These are phyloP conservation scores for Anagrus nilaparvatae DNA, from an alignment of 1,140 invertebrate species.

Conservation along the genomic window DNA sequence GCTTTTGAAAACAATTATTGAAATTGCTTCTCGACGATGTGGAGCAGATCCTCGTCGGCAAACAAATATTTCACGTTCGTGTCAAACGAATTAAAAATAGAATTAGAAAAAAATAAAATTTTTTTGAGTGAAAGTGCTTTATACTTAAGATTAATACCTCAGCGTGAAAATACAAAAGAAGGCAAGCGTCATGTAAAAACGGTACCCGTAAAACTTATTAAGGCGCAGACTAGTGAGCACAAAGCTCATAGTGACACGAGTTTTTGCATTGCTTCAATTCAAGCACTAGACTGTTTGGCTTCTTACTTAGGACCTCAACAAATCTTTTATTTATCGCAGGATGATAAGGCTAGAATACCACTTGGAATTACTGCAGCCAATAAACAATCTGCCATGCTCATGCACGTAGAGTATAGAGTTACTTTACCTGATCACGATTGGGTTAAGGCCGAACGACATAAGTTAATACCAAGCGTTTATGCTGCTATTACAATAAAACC, in stretches of 20 bases:
- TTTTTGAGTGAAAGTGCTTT: conserved; percentile 12
- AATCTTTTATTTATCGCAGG: conserved; percentile 20
- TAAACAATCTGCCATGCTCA: conserved; percentile 25
- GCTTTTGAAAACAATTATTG: conserved; percentile 13
- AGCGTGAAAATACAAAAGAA: conserved; percentile 8
- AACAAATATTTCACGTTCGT: conserved; percentile 15
- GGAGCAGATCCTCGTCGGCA: conserved; percentile 17
- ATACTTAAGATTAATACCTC: conserved; percentile 16
- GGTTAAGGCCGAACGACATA: no score
- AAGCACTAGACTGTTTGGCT: conserved; percentile 13
- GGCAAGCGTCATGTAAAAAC: conserved; percentile 15
- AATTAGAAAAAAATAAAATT: conserved; percentile 10
- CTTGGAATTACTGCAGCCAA: conserved; percentile 16
- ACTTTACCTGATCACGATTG: conserved; percentile 31
- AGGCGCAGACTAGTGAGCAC: conserved; percentile 7
- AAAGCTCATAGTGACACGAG: conserved; percentile 9
- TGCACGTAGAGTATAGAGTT: conserved; percentile 35
- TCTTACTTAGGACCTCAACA: conserved; percentile 20
- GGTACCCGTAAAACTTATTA: conserved; percentile 12
- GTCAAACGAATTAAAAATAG: conserved; percentile 17
- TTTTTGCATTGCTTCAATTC: conserved; percentile 14
- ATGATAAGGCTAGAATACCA: conserved; percentile 15
- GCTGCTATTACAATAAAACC: conserved; percentile 22
- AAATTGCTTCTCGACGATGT: conserved; percentile 18
- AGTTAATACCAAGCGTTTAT: conserved; percentile 28